Conservation (phyloP, 2,888 invertebrate species). For the Halictus quadricinctus region DNA sequence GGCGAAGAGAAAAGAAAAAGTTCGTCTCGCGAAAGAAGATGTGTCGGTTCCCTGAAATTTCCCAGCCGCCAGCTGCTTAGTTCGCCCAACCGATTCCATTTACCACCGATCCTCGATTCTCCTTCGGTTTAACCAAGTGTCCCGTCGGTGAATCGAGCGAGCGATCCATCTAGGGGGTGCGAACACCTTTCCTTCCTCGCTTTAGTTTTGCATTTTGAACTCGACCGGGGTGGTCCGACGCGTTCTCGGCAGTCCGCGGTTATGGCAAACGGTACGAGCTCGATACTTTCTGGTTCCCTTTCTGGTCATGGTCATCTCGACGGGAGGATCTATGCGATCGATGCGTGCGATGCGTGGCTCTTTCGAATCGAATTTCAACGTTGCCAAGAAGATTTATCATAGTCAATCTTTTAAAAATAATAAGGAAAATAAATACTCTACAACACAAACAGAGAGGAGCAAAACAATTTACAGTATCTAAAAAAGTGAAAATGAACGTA, state of each 20-base stretch:
- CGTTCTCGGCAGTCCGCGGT: constrained; percentile 5
- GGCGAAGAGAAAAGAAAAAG: constrained; percentile 34
- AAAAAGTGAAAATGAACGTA: too few species aligned
- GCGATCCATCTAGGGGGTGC: constrained; percentile 5
- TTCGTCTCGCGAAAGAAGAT: constrained; percentile 33
- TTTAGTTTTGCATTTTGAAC: background rate
- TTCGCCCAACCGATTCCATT: background rate
- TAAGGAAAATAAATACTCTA: too few species aligned
- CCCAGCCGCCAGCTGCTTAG: constrained; percentile 42
- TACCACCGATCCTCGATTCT: background rate
- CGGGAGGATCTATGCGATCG: background rate
- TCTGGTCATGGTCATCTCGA: background rate
- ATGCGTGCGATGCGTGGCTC: background rate
- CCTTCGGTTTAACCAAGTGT: background rate
- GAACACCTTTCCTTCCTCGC: background rate
- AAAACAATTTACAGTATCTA: too few species aligned
- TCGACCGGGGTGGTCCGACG: background rate
- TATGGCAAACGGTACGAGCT: constrained; percentile 41
- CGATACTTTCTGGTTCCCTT: background rate
- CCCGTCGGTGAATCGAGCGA: constrained; percentile 53
- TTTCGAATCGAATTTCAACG: background rate
- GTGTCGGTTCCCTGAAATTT: constrained; percentile 59
- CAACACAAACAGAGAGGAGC: too few species aligned
- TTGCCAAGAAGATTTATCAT: background rate
- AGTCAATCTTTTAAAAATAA: background rate